Conservation (phyloP, 2,888 invertebrate genomes). For the Allophyes oxyacanthae region DNA sequence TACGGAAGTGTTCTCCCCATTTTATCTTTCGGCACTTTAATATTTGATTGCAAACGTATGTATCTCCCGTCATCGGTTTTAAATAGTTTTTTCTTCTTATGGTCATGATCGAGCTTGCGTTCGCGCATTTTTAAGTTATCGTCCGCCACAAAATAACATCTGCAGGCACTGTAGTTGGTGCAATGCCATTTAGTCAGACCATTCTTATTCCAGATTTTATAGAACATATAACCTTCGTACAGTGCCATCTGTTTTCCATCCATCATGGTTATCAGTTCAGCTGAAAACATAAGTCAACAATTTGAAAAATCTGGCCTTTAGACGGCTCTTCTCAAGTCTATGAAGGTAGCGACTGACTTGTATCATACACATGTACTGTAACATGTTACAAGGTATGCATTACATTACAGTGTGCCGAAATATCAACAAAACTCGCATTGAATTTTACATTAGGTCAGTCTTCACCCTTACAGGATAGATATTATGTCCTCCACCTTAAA, state of each 20-base stretch:
- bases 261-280: conserved; percentile 49
- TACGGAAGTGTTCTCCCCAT: no score
- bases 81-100: conserved; percentile 36
- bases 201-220: conserved; percentile 9
- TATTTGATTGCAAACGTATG: conserved; percentile 29
- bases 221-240: conserved; percentile 21
- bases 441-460: no score
- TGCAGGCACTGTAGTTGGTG: conserved; percentile 12
- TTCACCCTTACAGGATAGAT: no score
- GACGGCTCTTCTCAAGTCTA: no score
- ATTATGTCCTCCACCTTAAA: no score
- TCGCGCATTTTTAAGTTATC: background rate
- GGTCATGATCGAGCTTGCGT: conserved; percentile 46
- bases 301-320: no score
- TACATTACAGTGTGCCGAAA: no score
- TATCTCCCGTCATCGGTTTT: conserved; percentile 51
- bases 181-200: conserved; percentile 20
- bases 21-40: background rate
- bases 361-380: conserved; percentile 54
- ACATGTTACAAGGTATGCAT: no score
- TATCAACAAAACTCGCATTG: no score
- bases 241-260: conserved; percentile 46
- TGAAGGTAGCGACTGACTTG: background rate
- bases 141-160: conserved; percentile 12
- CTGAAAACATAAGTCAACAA: conserved; percentile 10